Base-by-base conservation (phyloP, 2,888 invertebrate species). In the Drosophila acutilabella region DNA sequence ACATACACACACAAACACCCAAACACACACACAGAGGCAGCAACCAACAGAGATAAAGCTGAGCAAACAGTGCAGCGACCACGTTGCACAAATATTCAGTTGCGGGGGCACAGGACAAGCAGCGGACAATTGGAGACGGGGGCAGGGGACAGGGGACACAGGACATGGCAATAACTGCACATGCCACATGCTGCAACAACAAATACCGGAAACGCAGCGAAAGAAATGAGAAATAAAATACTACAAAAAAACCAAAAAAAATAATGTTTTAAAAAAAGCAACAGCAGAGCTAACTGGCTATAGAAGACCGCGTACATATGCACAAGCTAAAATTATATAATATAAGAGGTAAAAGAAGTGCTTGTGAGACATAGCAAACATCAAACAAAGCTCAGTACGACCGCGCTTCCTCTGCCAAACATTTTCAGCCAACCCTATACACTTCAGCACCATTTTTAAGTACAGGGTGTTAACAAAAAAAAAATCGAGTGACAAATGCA, bases 31-130 rank as follows among this genome's bases (percentile, higher is more conserved):
- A 11, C 14, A 18, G 56, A 14, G 56, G 23, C 45, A 56, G 33
- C 44, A 38, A 45, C 14, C 44, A 47, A 62, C 40, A 42, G 53
- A 54, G 61, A 66, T 60, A 82, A 86, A 87, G 83, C 89, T 78
- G 51, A 53, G 69, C 88, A 83, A 89, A 87, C 89, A 84, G 52
- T 30, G 66, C 81, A 73, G 68, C 83, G 89, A 88, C 89, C 83
- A 89, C 83, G 83, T 84, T 89, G 88, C 83, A 87, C 83, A 89
- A 84, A 84, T 85, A 83, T 74, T 54, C 80, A 70, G 75, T 36
- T 82, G 86, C 71, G 66, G 70, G 73, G 65, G 73, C 80, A 20
- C 47, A 30, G 45, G 61, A 62, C 78, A 62, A 52, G 48, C 64
- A 54, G 51, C 51, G 68, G 73, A 74, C 75, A 57, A 52, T 61